phyloP scores from a whole-genome alignment of 2,797 vertebrate genomes.

The Pangasius krempfi region DNA sequence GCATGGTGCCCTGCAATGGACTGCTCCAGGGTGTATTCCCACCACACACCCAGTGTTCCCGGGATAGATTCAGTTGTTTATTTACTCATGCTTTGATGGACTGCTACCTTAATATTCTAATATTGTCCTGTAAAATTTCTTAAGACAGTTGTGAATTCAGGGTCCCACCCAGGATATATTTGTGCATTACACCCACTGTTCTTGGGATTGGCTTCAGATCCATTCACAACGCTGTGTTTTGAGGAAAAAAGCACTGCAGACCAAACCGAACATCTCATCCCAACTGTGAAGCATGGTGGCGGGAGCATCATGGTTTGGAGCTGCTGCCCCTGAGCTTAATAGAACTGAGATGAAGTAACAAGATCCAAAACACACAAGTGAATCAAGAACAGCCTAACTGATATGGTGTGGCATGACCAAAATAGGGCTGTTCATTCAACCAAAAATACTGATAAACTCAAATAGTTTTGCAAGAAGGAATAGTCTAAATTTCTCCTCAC shows the following conservation, averaged over 20 bases:
- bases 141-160: not conserved
- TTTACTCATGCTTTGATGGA: not conserved
- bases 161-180: not conserved
- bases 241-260: not conserved
- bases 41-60: not conserved
- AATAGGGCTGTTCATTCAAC: not conserved
- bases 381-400: not conserved
- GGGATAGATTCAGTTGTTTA: not conserved
- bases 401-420: not conserved
- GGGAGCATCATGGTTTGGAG: not conserved
- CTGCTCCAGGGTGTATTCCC: not conserved
- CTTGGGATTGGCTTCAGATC: not conserved
- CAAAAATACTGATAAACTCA: not conserved
- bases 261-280: not conserved
- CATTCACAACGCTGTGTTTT: not conserved
- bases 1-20: not conserved
- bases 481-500: not conserved
- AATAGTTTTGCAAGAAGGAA: not conserved
- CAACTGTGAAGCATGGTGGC: not conserved
- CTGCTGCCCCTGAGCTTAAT: not conserved
- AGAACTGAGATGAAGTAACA: not conserved
- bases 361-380: not conserved
- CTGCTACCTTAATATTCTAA: not conserved
- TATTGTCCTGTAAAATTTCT: not conserved
- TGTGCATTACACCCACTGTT: not conserved